Conservation (phyloP, 2,113 vertebrate species). For the Crotalus horridus region DNA sequence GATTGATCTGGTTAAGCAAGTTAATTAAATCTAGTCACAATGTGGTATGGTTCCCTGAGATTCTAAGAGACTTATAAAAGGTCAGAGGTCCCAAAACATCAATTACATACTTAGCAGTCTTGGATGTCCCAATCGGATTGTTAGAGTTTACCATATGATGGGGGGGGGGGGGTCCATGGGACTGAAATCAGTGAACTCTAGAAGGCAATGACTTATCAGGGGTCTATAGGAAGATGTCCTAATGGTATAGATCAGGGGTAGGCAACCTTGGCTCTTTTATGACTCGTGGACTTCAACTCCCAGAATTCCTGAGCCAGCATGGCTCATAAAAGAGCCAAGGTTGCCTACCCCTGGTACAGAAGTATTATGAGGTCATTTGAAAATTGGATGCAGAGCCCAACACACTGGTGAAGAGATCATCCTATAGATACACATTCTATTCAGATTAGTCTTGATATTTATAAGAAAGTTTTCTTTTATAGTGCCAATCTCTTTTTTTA, state of each 20-base stretch:
- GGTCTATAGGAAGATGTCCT: neutral
- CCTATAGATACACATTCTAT: neutral
- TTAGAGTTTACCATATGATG: neutral
- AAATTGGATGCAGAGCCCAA: neutral
- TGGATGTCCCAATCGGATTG: neutral
- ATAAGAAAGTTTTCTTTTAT: neutral
- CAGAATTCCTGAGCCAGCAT: no score
- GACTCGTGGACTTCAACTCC: no score
- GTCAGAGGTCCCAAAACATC: neutral
- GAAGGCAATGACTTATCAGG: neutral
- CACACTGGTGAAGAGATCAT: neutral
- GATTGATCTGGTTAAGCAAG: neutral
- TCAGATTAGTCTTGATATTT: neutral
- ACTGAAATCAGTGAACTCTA: neutral
- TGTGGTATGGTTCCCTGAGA: neutral
- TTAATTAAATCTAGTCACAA: neutral
- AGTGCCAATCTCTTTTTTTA: neutral
- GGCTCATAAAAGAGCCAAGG: no score
- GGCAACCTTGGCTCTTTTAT: no score
- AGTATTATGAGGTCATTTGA: neutral
- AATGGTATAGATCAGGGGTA: neutral
- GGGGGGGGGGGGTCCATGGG: no score
- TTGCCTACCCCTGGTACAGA: neutral
- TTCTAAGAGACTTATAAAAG: neutral
- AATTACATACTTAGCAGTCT: neutral